Conservation (phyloP, 2,888 invertebrate genomes). For the Psylliodes chrysocephalus region DNA sequence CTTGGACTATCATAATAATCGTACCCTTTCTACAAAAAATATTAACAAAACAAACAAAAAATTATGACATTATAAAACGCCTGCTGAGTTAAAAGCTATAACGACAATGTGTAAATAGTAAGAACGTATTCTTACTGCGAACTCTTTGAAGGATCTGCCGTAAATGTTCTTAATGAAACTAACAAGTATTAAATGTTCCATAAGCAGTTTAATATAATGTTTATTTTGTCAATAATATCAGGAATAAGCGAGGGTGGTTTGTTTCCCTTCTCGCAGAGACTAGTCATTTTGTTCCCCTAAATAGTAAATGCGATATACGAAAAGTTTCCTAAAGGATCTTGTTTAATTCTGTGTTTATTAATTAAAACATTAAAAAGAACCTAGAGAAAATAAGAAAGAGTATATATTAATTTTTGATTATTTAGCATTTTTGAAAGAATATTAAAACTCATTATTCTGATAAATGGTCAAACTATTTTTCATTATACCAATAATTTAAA, state of each 20-base stretch:
- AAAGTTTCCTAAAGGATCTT: too few species aligned
- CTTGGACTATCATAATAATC: too few species aligned
- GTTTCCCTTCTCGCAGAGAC: constrained; percentile 41
- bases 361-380: too few species aligned
- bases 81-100: neutral
- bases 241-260: constrained; percentile 43
- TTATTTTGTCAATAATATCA: constrained; percentile 52
- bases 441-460: too few species aligned
- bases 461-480: too few species aligned
- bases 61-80: neutral
- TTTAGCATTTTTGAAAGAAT: too few species aligned
- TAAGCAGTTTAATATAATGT: constrained; percentile 54
- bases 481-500: too few species aligned
- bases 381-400: too few species aligned
- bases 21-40: too few species aligned
- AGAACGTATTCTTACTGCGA: neutral
- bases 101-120: neutral
- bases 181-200: constrained; percentile 46
- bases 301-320: neutral
- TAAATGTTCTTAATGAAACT: constrained; percentile 36
- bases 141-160: constrained; percentile 34
- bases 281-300: constrained; percentile 30
- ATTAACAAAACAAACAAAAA: too few species aligned
- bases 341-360: too few species aligned
- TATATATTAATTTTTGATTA: too few species aligned